Evolutionary conservation across 2,797 vertebrate genomes (phyloP).

Genomic region (Jordanella pulchra): DNA sequence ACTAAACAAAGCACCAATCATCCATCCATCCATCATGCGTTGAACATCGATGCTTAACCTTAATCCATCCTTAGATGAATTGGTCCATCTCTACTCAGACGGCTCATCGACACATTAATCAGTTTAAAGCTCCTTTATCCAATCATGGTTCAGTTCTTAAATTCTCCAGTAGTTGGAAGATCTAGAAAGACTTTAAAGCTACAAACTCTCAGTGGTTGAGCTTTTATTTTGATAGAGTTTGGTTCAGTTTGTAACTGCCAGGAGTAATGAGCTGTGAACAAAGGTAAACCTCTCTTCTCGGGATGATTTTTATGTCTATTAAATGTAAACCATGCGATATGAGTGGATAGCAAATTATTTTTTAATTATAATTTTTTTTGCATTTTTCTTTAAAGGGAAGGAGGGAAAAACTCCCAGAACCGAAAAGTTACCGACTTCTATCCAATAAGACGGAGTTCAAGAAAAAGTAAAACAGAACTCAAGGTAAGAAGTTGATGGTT

Average conservation of each 20-base stretch:
- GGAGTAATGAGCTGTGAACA: background rate
- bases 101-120: background rate
- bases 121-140: background rate
- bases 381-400: slow-evolving; percentile 66
- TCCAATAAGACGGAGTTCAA: slow-evolving; percentile 91
- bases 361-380: background rate
- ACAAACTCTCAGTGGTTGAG: background rate
- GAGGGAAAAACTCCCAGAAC: slow-evolving; percentile 84
- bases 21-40: too few relatives aligned
- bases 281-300: background rate
- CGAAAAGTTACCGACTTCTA: slow-evolving; percentile 95
- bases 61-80: background rate
- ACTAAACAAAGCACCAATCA: background rate
- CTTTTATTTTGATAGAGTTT: background rate
- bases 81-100: background rate
- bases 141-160: background rate
- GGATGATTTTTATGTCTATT: background rate
- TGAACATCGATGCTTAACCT: background rate
- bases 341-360: background rate
- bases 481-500: slow-evolving; percentile 78
- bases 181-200: background rate
- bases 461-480: slow-evolving; percentile 91
- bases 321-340: background rate
- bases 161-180: background rate
- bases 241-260: background rate